phyloP scores from a whole-genome alignment of 2,113 vertebrate species.

The Charadrius vociferus region DNA sequence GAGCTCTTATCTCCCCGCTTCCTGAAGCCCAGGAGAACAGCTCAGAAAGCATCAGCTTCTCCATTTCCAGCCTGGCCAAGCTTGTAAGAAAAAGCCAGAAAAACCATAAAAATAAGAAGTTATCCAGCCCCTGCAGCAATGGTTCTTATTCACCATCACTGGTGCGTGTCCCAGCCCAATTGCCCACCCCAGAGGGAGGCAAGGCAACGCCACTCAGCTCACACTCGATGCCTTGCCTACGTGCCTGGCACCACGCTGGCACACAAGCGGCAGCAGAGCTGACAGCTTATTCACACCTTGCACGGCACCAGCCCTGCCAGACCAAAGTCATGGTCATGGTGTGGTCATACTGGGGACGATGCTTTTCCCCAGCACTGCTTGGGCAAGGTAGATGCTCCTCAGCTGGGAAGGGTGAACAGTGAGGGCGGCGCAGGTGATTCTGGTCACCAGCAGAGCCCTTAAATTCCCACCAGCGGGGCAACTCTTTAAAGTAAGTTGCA shows the following conservation, averaged over 20 bases:
- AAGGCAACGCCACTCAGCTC: background rate
- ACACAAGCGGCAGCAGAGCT: background rate
- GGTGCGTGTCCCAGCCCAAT: accelerated
- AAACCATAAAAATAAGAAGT: background rate
- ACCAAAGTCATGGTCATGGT: background rate
- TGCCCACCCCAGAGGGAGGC: background rate
- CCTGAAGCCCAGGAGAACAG: background rate
- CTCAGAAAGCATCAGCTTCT: background rate
- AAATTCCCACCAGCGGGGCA: background rate
- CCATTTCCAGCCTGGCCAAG: background rate
- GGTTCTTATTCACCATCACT: background rate
- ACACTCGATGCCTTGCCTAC: background rate
- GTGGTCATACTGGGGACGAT: accelerated
- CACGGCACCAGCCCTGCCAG: background rate
- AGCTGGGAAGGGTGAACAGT: background rate
- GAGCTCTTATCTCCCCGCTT: background rate
- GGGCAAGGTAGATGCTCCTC: background rate
- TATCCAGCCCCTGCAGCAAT: background rate
- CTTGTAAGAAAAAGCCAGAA: background rate
- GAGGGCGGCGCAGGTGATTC: background rate
- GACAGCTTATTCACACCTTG: background rate
- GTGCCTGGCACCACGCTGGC: background rate
- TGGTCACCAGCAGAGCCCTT: background rate
- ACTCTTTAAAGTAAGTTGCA: background rate
- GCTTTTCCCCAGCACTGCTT: background rate